Evolutionary conservation across 2,113 vertebrate species (phyloP), one percentile per base, ranked within the genome.

Genomic region (Anoplopoma fimbria): DNA sequence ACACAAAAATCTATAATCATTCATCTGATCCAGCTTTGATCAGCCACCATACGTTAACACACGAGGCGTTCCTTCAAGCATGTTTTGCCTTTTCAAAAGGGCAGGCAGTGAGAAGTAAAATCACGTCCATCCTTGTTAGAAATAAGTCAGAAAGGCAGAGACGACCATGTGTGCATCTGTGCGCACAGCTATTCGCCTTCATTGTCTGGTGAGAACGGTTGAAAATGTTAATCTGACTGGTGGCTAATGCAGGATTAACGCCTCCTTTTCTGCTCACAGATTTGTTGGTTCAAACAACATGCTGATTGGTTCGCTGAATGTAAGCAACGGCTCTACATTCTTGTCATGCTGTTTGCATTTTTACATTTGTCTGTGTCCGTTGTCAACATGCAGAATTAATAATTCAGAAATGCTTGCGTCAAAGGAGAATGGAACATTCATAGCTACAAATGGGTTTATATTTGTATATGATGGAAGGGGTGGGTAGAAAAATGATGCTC

Each of bases 321-420:
- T 29, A 80, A 77, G 45, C 53, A 65, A 57, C 4, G 2, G 19
- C 27, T 57, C 23, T 27, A 4, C 64, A 27, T 64, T 75, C 49
- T 61, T 60, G 19, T 21, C 34, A n/a, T 70, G 58, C 38, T 70
- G 29, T 51, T 51, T 23, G 49, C 2, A 42, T 73, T 74, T n/a
- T 76, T 31, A 29, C 17, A 62, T 83, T 67, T 58, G 58, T 9
- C 62, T 70, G 4, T 57, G 33, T 65, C 34, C 4, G 42, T 40
- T 65, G 51, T 87, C 78, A 81, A 58, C 86, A 57, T 75, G 25
- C 34, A 71, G 38, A 87, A 87, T 92, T 6, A 91, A 89, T 89
- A 81, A 91, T 90, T 91, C 68, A 89, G 40, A 82, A 69, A 51
- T 34, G 49, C 78, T 86, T 78, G 65, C 69, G 19, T 85, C 67